Evolutionary conservation across 1,140 invertebrate genomes (phyloP).

Genomic region (Cotesia vestalis): DNA sequence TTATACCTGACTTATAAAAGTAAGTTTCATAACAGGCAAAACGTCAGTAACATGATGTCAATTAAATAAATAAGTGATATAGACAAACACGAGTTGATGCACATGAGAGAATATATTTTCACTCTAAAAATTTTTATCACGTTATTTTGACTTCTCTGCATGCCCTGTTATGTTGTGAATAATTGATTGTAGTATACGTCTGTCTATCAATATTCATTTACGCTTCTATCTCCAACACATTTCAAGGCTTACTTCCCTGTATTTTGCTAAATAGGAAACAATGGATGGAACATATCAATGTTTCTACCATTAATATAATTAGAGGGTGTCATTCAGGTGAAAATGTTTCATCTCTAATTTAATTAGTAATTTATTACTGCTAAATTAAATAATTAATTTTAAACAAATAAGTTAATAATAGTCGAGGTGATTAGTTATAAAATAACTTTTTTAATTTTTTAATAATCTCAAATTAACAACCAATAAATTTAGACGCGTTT

Average conservation of each 20-base stretch:
- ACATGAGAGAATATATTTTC: constrained; percentile 30
- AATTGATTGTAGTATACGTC: constrained; percentile 16
- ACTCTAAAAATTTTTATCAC: constrained; percentile 24
- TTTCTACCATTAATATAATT: background rate
- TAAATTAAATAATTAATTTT: too few relatives aligned
- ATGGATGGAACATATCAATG: constrained; percentile 5
- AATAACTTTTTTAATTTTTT: too few relatives aligned
- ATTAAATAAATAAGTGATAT: constrained; percentile 18
- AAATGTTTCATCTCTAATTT: background rate
- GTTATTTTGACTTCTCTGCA: constrained; percentile 19
- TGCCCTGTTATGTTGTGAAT: background rate
- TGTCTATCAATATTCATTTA: constrained; percentile 24
- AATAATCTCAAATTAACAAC: too few relatives aligned
- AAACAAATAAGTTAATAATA: too few relatives aligned
- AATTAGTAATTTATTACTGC: too few relatives aligned
- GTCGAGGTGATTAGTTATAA: too few relatives aligned
- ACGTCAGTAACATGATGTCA: constrained; percentile 18
- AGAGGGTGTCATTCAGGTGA: background rate
- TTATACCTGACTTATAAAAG: background rate
- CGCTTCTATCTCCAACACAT: background rate
- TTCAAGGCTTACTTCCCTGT: background rate
- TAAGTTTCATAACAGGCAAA: background rate
- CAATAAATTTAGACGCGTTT: too few relatives aligned
- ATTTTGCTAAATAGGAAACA: background rate
- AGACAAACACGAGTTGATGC: constrained; percentile 26